phyloP scores from a whole-genome alignment of 1,140 invertebrate species.

The Oreohelix idahoensis region DNA sequence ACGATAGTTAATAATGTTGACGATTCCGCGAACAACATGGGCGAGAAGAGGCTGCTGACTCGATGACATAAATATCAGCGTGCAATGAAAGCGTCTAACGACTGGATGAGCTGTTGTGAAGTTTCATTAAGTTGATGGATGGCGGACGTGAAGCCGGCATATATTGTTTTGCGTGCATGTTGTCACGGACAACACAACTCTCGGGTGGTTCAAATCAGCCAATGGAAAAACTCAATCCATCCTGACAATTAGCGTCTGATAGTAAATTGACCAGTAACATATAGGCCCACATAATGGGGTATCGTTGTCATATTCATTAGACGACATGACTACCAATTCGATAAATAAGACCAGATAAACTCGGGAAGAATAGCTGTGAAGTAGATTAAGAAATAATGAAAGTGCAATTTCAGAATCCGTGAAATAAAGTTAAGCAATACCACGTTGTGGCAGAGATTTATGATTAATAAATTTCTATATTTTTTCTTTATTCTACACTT shows the following conservation, averaged over 20 bases:
- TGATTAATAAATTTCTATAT: too few species aligned
- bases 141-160: neutral
- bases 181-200: conserved; percentile 3
- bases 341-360: too few species aligned
- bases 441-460: too few species aligned
- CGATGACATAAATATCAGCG: neutral
- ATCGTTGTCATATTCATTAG: neutral
- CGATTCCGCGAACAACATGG: neutral
- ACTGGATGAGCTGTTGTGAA: conserved; percentile 5
- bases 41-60: neutral
- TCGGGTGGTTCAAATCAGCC: neutral
- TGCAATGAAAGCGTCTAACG: neutral
- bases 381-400: too few species aligned
- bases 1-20: neutral
- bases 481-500: too few species aligned
- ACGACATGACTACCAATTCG: neutral
- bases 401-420: too few species aligned
- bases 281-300: neutral
- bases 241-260: neutral
- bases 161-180: conserved; percentile 5
- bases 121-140: conserved; percentile 6
- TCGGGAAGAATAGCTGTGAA: too few species aligned
- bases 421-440: too few species aligned
- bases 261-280: neutral
- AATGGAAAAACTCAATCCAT: neutral